Evolutionary conservation across 2,113 vertebrate genomes (phyloP), one percentile per base, ranked within the genome.

Genomic region (Prinia subflava): DNA sequence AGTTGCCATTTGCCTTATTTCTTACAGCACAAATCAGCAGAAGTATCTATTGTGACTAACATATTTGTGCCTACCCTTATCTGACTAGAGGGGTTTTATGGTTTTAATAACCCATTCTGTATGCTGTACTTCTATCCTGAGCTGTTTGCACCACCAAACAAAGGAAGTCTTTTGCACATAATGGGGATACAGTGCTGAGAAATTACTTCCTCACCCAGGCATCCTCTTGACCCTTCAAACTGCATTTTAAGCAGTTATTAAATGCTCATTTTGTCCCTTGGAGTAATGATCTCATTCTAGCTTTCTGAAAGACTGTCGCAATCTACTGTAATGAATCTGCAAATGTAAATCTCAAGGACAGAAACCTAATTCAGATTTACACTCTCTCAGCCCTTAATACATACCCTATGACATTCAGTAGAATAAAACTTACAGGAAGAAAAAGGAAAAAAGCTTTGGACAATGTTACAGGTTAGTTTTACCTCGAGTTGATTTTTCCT

Each of bases 171-270:
- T 96, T 93, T 93, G 93, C 93, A 96, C 88, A 75, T 95, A 94
- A 95, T 92, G 83, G 88, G 85, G 82, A 91, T 92, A 83, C 87
- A 96, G 92, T 56, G 80, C 83, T 94, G 83, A 96, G 92, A 97
- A 96, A 97, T 95, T 95, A 96, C 90, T 96, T 96, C 94, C 95
- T 95, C 73, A 95, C 83, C 78, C 89, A 92, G 94, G 95, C 82
- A 94, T 94, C 95, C 87, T 90, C 92, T 90, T 89, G 92, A 94
- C 87, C 96, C 78, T 95, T 92, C 82, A 92, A 92, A 95, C 93
- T 93, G 92, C 92, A 87, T 95, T 97, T 97, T 95, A 94, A 95
- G 89, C 75, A 95, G 81, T 80, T 84, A 95, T 96, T 94, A 95
- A 93, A 88, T 70, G 69, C 86, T 90, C 93, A 89, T 95, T 95